A percentile compares a stretch with the other conserved stretches of the same genome.
These are phyloP conservation scores for Sandelia bainsii DNA, from an alignment of 2,797 vertebrate species.

Conservation along the genomic window DNA sequence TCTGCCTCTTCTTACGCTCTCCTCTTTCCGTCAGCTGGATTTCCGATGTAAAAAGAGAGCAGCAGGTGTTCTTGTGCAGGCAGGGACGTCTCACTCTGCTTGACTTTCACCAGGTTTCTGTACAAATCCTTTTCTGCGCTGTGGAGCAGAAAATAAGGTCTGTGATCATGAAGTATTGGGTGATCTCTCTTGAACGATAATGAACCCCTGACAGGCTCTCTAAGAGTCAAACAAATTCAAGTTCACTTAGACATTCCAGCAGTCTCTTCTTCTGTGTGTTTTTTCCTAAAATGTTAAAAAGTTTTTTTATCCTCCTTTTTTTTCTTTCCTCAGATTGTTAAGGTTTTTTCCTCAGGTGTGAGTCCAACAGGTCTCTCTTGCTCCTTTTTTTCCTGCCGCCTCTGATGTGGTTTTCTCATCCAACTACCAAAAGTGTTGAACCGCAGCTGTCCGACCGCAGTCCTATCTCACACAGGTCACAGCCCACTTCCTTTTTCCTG, in stretches of 20 bases:
- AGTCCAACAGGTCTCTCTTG: slow-evolving; percentile 67
- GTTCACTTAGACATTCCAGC: not conserved
- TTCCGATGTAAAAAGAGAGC: slow-evolving; percentile 24
- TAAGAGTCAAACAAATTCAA: not conserved
- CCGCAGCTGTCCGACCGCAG: slow-evolving; percentile 52
- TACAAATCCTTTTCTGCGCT: slow-evolving; percentile 35
- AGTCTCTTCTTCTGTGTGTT: not conserved
- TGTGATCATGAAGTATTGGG: slow-evolving; percentile 5
- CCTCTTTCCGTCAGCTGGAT: slow-evolving; percentile 11
- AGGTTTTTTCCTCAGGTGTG: slow-evolving; percentile 43
- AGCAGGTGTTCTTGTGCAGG: slow-evolving; percentile 54
- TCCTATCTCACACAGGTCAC: slow-evolving; percentile 66
- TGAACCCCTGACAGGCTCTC: slow-evolving; percentile 22
- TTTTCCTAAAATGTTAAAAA: slow-evolving; percentile 3
- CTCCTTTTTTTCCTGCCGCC: slow-evolving; percentile 2
- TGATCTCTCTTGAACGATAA: slow-evolving; percentile 20
- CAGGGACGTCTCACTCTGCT: slow-evolving; percentile 19
- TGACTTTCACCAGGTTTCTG: slow-evolving; percentile 14
- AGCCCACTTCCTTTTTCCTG: slow-evolving; percentile 85
- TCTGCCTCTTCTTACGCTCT: slow-evolving; percentile 3
- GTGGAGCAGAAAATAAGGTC: slow-evolving; percentile 23
- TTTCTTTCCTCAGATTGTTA: slow-evolving; percentile 14
- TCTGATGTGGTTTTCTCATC: slow-evolving; percentile 64
- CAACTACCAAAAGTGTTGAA: slow-evolving; percentile 44
- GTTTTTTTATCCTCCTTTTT: not conserved